Conservation (phyloP, 2,888 invertebrate species). For the Brachypalpus laphriformis region DNA sequence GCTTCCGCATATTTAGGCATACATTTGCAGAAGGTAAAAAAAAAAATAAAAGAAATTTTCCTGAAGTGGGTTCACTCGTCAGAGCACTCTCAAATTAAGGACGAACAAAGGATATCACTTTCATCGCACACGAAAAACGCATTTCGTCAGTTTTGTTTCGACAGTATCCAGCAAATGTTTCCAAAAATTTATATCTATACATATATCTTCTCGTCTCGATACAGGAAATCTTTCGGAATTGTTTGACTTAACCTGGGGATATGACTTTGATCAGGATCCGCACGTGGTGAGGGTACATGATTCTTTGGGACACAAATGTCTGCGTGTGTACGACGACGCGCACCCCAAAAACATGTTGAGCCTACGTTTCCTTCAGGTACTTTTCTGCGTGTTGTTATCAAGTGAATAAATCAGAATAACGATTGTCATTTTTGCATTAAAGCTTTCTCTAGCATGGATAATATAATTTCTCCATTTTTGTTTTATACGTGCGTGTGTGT, state of each 20-base stretch:
- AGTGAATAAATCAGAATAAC: slow-evolving; percentile 72
- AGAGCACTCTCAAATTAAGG: slow-evolving; percentile 48
- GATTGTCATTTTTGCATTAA: slow-evolving; percentile 71
- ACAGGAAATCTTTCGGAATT: slow-evolving; percentile 49
- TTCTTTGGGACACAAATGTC: not conserved
- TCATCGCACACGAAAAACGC: slow-evolving; percentile 51
- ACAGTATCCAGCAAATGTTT: not conserved
- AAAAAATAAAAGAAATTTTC: slow-evolving; percentile 6
- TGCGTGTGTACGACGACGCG: slow-evolving; percentile 8
- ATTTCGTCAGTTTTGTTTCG: slow-evolving; percentile 35
- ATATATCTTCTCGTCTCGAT: slow-evolving; percentile 9
- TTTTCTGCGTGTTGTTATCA: slow-evolving; percentile 61
- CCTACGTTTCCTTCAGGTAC: slow-evolving; percentile 33
- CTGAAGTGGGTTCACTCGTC: not conserved
- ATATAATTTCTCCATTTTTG: slow-evolving; percentile 60
- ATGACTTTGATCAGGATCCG: slow-evolving; percentile 66
- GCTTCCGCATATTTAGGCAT: slow-evolving; percentile 64
- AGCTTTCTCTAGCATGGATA: slow-evolving; percentile 57
- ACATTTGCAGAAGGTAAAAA: not conserved
- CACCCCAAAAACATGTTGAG: slow-evolving; percentile 43
- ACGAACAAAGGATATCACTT: slow-evolving; percentile 54
- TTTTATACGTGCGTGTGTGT: slow-evolving; percentile 14
- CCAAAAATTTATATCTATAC: not conserved
- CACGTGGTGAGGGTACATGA: slow-evolving; percentile 48
- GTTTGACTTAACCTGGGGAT: slow-evolving; percentile 63